Evolutionary conservation across 2,888 invertebrate genomes (phyloP).

Genomic region (Drosophila barbarae): DNA sequence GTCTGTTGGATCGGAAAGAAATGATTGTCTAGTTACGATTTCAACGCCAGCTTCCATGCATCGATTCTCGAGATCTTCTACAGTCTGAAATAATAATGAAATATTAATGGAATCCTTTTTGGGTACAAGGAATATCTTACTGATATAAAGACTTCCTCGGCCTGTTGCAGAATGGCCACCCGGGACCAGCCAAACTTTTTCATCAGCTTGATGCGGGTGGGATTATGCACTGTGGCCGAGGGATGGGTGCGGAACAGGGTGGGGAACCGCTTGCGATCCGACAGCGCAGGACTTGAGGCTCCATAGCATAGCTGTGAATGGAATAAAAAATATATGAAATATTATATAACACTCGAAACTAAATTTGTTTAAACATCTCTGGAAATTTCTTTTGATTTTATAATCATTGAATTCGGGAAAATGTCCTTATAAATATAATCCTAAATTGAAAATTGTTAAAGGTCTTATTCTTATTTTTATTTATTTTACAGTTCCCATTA

Average conservation of each 20-base stretch:
- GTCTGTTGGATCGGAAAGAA: constrained; percentile 97
- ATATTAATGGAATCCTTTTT: background rate
- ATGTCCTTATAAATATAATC: background rate
- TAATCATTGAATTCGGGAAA: background rate
- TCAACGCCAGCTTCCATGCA: constrained; percentile 96
- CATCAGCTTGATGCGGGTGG: constrained; percentile 96
- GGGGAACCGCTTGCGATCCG: constrained; percentile 97
- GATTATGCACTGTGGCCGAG: constrained; percentile 99
- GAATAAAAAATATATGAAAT: background rate
- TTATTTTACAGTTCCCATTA: background rate
- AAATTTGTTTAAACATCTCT: background rate
- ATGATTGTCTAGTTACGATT: constrained; percentile 97
- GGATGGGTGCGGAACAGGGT: constrained; percentile 99
- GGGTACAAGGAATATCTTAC: constrained; percentile 79
- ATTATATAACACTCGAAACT: no score
- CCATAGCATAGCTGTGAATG: constrained; percentile 94
- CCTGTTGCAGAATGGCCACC: constrained; percentile 98
- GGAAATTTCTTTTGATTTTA: background rate
- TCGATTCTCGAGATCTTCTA: constrained; percentile 96
- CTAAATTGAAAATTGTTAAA: background rate
- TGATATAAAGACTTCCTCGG: constrained; percentile 98
- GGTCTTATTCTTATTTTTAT: background rate
- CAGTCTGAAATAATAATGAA: constrained; percentile 85
- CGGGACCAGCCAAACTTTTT: constrained; percentile 98
- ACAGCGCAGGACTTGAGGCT: constrained; percentile 98